These are phyloP conservation scores for Gortyna flavago DNA, from an alignment of 2,888 invertebrate species.

Conservation along the genomic window DNA sequence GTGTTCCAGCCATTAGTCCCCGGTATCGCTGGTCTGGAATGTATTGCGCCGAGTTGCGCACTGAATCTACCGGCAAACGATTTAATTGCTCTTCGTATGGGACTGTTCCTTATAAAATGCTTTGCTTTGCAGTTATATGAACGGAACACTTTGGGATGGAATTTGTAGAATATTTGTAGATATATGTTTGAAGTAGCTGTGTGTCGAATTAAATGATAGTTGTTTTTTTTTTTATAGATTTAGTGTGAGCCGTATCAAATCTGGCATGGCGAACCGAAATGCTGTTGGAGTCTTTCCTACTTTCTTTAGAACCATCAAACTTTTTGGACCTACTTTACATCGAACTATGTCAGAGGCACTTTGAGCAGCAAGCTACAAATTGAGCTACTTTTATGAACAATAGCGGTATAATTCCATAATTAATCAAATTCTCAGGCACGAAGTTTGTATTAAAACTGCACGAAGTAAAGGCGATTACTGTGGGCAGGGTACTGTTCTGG, in stretches of 20 bases:
- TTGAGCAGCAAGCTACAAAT: slow-evolving; percentile 16
- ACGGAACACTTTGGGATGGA: slow-evolving; percentile 22
- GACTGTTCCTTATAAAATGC: slow-evolving; percentile 60
- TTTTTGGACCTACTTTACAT: slow-evolving; percentile 6
- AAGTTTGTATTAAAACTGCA: slow-evolving; percentile 31
- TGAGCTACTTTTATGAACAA: slow-evolving; percentile 18
- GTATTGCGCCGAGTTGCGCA: slow-evolving; percentile 74
- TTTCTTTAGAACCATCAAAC: slow-evolving; percentile 21
- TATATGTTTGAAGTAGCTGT: slow-evolving; percentile 19
- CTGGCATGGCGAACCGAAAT: slow-evolving; percentile 7
- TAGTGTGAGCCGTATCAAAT: slow-evolving; percentile 21
- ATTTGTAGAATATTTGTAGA: slow-evolving; percentile 21
- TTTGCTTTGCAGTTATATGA: slow-evolving; percentile 23
- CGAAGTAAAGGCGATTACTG: slow-evolving; percentile 55
- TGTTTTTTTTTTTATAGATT: slow-evolving; percentile 15
- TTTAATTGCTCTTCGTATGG: slow-evolving; percentile 72
- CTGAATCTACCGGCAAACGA: slow-evolving; percentile 80
- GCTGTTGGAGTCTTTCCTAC: slow-evolving; percentile 4
- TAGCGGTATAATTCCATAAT: slow-evolving; percentile 17
- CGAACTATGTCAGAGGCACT: slow-evolving; percentile 10
- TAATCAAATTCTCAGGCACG: slow-evolving; percentile 27
- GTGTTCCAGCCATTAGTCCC: slow-evolving; percentile 73
- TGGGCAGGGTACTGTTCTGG: slow-evolving; percentile 56
- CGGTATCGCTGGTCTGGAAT: slow-evolving; percentile 78
- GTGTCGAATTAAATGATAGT: slow-evolving; percentile 22